A percentile compares a stretch with the other conserved stretches of the same genome.
Evolutionary conservation across 2,113 vertebrate species (phyloP).

Genomic region (pig (Sus scrofa)): DNA sequence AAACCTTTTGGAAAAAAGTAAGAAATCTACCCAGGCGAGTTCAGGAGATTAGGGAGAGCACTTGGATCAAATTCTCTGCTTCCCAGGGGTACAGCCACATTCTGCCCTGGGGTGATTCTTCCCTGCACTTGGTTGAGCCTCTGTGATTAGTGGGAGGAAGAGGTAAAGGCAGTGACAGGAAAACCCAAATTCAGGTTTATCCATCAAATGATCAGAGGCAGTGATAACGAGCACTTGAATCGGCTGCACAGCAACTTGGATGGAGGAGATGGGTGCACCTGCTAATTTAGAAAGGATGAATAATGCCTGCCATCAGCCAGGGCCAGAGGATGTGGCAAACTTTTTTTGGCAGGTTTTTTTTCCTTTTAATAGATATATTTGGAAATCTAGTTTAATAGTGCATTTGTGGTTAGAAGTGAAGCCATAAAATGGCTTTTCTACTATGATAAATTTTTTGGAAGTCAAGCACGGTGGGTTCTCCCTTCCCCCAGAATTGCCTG

Average conservation of each 20-base stretch:
- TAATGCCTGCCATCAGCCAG: background rate
- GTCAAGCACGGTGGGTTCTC: background rate
- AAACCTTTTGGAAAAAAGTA: conserved; percentile 2
- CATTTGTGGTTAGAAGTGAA: conserved; percentile 52
- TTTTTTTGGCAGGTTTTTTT: background rate
- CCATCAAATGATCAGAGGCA: background rate
- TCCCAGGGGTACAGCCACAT: background rate
- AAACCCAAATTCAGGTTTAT: background rate
- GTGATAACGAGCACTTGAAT: background rate
- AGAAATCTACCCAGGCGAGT: background rate
- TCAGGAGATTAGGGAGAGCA: background rate
- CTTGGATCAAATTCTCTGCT: background rate
- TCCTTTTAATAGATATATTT: conserved; percentile 8
- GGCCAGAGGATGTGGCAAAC: background rate
- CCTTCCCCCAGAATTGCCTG: background rate
- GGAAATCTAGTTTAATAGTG: conserved; percentile 51
- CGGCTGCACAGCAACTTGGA: background rate
- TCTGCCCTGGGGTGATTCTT: background rate
- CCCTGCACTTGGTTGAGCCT: background rate
- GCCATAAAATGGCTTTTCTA: background rate
- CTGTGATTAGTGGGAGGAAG: background rate
- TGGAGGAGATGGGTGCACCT: background rate
- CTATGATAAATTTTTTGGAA: background rate
- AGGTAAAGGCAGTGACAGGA: background rate
- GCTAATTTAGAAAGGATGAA: conserved; percentile 24